A percentile compares a stretch with the other conserved stretches of the same genome.
Evolutionary conservation across 2,888 invertebrate genomes (phyloP).

Genomic region (Frankliniella fusca): DNA sequence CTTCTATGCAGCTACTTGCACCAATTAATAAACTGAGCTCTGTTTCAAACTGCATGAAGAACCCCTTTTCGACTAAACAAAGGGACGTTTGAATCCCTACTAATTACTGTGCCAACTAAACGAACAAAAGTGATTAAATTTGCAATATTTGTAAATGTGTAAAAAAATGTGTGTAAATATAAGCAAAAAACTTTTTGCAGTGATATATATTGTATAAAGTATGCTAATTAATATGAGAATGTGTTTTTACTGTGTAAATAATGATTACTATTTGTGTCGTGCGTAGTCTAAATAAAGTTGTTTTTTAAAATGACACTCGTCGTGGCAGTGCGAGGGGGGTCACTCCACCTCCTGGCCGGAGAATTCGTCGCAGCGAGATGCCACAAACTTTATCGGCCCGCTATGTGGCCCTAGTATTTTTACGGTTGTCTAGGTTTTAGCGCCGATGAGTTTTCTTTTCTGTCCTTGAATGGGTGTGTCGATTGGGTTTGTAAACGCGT

Average conservation of each 20-base stretch:
- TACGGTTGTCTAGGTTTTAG: constrained; percentile 12
- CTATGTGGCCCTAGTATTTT: constrained; percentile 6
- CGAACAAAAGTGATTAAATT: constrained; percentile 24
- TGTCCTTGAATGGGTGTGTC: not conserved
- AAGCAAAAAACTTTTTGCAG: constrained; percentile 23
- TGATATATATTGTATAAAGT: constrained; percentile 27
- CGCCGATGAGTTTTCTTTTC: not conserved
- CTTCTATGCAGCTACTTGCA: constrained; percentile 1
- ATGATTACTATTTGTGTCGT: constrained; percentile 20
- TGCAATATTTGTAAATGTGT: constrained; percentile 26
- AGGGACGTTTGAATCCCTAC: not conserved
- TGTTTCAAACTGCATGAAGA: constrained; percentile 1
- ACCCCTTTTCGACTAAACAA: constrained; percentile 13
- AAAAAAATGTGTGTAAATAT: constrained; percentile 23
- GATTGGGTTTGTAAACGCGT: not conserved
- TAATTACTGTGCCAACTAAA: constrained; percentile 25
- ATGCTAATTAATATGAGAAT: constrained; percentile 20
- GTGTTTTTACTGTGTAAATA: constrained; percentile 26
- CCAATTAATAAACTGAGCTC: constrained; percentile 16
- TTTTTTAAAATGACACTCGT: constrained; percentile 4
- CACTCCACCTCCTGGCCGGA: constrained; percentile 10
- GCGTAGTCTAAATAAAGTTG: constrained; percentile 22
- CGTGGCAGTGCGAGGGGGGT: constrained; percentile 7
- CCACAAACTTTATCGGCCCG: not conserved
- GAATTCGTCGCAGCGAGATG: not conserved